These are phyloP conservation scores for Characodon lateralis DNA, from an alignment of 2,797 vertebrate species.

Conservation along the genomic window DNA sequence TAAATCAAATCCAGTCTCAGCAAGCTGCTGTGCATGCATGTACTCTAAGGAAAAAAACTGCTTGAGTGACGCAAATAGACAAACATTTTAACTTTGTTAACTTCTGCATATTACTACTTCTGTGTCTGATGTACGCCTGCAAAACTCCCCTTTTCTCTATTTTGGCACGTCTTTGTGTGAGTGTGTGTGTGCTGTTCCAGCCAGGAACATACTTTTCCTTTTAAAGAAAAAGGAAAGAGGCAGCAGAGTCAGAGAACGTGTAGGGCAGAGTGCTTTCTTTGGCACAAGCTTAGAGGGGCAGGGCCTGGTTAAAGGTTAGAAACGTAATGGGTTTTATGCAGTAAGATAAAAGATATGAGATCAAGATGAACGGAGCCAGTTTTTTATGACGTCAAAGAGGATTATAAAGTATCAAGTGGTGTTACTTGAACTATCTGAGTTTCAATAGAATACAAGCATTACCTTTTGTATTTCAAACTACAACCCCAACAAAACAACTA, in stretches of 20 bases:
- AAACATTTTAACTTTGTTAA: conserved; percentile 17
- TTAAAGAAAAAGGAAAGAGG: conserved; percentile 64
- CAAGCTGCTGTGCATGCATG: conserved; percentile 12
- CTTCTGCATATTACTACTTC: conserved; percentile 13
- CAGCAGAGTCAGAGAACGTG: conserved; percentile 10
- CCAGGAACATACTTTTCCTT: conserved; percentile 77
- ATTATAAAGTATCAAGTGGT: conserved; percentile 8
- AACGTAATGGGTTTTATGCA: conserved; percentile 27
- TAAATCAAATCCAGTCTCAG: not conserved
- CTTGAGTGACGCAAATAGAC: not conserved
- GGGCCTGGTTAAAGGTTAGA: conserved; percentile 13
- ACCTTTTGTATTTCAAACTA: conserved; percentile 1
- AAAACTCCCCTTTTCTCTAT: conserved; percentile 44
- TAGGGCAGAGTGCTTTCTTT: conserved; percentile 3
- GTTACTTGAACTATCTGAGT: conserved; percentile 16
- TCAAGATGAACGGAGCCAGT: conserved; percentile 33
- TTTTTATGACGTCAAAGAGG: conserved; percentile 33
- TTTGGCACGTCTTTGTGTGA: conserved; percentile 22
- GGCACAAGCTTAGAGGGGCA: conserved; percentile 19
- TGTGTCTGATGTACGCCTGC: conserved; percentile 48
- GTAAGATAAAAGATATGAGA: conserved; percentile 41
- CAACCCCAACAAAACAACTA: not conserved
- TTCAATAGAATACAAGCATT: not conserved
- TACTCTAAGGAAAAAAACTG: conserved; percentile 5
- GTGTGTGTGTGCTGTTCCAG: conserved; percentile 45